Base-by-base conservation (phyloP, 2,888 invertebrate species). In the Acleris laterana region DNA sequence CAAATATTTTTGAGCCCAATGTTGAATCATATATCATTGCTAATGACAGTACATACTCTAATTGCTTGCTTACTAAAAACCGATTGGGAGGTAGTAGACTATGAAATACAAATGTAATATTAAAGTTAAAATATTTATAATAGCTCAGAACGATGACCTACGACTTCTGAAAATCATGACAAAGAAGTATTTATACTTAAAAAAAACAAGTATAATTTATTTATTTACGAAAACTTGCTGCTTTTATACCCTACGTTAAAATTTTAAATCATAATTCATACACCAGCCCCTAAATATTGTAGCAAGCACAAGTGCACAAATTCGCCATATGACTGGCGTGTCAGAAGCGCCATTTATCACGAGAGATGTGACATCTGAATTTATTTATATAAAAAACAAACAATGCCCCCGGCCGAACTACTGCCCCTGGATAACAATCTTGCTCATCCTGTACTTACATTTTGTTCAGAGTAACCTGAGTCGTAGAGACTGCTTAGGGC, bases 361-460 rank as follows among this genome's bases (percentile, higher is more conserved):
- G 52, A 69, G 78, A 78, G 88, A 86, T 89, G 88, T 89, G 92
- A 93, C 92, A 92, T 89, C 89, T 91, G 90, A 91, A 93, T 93
- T 92, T 90, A 91, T 91, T 89, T 88, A 84, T 83, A 79, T 81
- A 85, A 91, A 90, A 90, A 85, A 90, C 83, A 90, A 90, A 91
- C 90, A 92, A 90, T 87, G 81, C 86, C 72, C 67, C 71, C 82
- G 82, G 84, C 84, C 74, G 77, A 77, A 74, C 74, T 77, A 78
- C 80, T 79, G 81, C 85, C 84, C 83, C 84, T 80, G 82, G 79
- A 80, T 84, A 84, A 84, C 81, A 80, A 82, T 80, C 82, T 82
- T 78, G 77, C 77, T 82, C 76, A 80, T 79, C 79, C 79, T 74
- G 76, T 79, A 74, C 75, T 79, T 82, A 81, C 61, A 44, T 19